phyloP scores from a whole-genome alignment of 2,113 vertebrate species.

The Micromys minutus region DNA sequence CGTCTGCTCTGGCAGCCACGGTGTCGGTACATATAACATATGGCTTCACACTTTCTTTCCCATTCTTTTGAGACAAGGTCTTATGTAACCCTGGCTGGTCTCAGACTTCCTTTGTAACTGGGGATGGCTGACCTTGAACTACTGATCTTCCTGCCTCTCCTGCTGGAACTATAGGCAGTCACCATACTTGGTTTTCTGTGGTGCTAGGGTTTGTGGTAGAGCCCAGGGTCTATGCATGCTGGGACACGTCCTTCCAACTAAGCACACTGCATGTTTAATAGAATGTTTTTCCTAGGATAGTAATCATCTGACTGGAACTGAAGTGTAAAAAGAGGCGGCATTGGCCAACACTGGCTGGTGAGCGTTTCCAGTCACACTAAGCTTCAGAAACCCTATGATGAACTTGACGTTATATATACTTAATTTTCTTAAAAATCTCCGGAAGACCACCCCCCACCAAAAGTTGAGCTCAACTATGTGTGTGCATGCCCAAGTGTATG shows the following conservation, averaged over 20 bases:
- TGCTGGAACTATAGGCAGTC: too few relatives aligned
- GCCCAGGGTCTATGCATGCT: not conserved
- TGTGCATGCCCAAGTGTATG: not conserved
- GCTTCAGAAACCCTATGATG: not conserved
- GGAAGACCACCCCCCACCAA: not conserved
- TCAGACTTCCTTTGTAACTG: not conserved
- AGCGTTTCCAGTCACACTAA: not conserved
- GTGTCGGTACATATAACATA: not conserved
- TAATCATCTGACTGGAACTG: not conserved
- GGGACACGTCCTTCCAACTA: too few relatives aligned
- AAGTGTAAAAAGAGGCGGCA: not conserved
- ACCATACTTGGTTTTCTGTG: not conserved
- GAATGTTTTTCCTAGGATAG: not conserved
- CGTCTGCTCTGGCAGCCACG: not conserved
- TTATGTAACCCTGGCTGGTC: not conserved
- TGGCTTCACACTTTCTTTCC: not conserved
- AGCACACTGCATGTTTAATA: not conserved
- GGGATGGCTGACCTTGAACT: not conserved
- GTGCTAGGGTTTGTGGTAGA: not conserved
- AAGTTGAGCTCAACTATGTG: not conserved
- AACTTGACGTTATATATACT: not conserved
- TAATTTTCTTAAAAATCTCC: conserved; percentile 35
- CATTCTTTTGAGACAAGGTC: not conserved
- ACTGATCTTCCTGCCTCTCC: not conserved
- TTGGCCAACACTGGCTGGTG: not conserved